phyloP scores from a whole-genome alignment of 1,140 invertebrate species.

The Megalonaias nervosa region DNA sequence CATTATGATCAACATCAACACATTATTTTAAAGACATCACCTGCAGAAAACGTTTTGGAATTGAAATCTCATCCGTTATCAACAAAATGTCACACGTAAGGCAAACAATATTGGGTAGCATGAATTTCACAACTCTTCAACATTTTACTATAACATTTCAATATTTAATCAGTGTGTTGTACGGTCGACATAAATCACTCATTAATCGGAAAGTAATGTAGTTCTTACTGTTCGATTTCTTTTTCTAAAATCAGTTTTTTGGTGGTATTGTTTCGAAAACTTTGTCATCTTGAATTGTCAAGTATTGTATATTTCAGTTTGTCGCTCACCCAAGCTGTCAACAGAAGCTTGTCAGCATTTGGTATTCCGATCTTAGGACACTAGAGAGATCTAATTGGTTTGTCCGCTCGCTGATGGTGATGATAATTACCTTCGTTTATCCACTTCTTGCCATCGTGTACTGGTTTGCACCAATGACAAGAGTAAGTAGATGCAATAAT shows the following conservation, averaged over 20 bases:
- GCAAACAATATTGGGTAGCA: too few relatives aligned
- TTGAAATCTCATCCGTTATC: too few relatives aligned
- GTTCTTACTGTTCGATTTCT: neutral
- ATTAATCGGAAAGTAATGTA: neutral
- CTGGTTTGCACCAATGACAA: constrained; percentile 55
- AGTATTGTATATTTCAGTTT: constrained; percentile 60
- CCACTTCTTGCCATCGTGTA: constrained; percentile 61
- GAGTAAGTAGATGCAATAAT: constrained; percentile 38
- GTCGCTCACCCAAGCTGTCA: constrained; percentile 71
- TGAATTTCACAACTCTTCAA: neutral
- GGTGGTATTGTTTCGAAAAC: neutral
- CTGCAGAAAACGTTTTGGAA: too few relatives aligned
- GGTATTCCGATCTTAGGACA: constrained; percentile 68
- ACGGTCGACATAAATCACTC: neutral
- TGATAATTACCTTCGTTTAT: constrained; percentile 56
- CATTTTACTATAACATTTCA: neutral
- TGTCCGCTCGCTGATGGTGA: constrained; percentile 49
- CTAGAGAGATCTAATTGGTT: constrained; percentile 61
- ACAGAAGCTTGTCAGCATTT: constrained; percentile 70
- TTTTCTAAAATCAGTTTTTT: neutral
- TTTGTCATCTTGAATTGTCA: neutral
- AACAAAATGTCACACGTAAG: too few relatives aligned
- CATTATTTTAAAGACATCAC: too few relatives aligned
- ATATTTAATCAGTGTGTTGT: neutral
- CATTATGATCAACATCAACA: too few relatives aligned